Evolutionary conservation across 1,140 invertebrate species (phyloP).

Genomic region (Goniozus legneri): DNA sequence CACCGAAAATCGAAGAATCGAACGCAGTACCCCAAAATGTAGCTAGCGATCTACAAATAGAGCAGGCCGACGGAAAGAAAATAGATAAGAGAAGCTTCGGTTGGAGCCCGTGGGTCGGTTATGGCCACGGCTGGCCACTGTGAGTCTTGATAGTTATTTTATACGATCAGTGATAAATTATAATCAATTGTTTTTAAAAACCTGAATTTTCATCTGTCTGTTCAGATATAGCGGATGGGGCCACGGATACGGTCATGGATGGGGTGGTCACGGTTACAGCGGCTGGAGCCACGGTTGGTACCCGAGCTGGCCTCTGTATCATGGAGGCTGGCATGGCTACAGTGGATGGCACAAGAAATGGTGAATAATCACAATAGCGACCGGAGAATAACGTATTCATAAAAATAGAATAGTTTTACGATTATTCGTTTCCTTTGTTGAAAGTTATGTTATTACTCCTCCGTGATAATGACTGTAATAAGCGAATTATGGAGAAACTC

Average conservation of each 20-base stretch:
- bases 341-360: conserved; percentile 37
- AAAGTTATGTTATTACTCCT: too few species aligned
- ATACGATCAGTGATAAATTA: not conserved
- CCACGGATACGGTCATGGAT: conserved; percentile 15
- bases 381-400: not conserved
- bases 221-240: not conserved
- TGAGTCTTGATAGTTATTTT: conserved; percentile 14
- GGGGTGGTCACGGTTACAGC: conserved; percentile 12
- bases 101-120: conserved; percentile 16
- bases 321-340: conserved; percentile 12
- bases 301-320: conserved; percentile 21
- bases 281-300: conserved; percentile 27
- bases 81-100: conserved; percentile 32
- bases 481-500: too few species aligned
- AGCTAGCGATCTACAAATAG: conserved; percentile 1
- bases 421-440: not conserved
- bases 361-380: conserved; percentile 8
- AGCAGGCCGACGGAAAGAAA: conserved; percentile 21
- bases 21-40: conserved; percentile 15
- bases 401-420: not conserved
- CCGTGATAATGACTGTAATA: too few species aligned
- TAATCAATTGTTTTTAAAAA: not conserved
- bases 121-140: conserved; percentile 28
- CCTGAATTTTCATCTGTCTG: not conserved
- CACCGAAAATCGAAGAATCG: conserved; percentile 9